Conservation (phyloP, 2,113 vertebrate genomes). For the Dinomys branickii region DNA sequence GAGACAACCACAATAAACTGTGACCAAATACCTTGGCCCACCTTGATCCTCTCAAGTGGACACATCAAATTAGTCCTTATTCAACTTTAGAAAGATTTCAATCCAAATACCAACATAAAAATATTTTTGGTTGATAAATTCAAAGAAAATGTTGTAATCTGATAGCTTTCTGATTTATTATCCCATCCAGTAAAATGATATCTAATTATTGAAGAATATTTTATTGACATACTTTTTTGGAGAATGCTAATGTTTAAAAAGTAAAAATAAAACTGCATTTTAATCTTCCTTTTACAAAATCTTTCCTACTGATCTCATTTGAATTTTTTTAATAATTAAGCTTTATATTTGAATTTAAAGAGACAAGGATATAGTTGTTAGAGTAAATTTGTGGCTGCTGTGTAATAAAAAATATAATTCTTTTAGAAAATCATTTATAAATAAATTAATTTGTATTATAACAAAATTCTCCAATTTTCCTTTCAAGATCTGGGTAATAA, state of each 20-base stretch:
- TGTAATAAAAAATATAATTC: background rate
- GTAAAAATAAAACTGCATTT: background rate
- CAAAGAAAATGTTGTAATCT: background rate
- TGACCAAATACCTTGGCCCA: background rate
- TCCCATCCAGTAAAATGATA: background rate
- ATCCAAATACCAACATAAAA: background rate
- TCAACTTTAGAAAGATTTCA: background rate
- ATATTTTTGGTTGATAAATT: background rate
- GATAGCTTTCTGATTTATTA: background rate
- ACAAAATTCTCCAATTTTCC: background rate
- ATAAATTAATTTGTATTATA: constrained; percentile 24
- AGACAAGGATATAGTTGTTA: background rate
- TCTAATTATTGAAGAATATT: background rate
- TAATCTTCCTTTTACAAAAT: background rate
- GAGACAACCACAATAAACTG: background rate
- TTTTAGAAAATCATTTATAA: constrained; percentile 2
- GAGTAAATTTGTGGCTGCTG: background rate
- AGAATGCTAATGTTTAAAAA: background rate
- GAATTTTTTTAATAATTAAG: background rate
- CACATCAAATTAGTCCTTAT: background rate
- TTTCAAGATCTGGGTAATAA: constrained; percentile 51
- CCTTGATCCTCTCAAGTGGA: background rate
- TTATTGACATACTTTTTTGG: background rate
- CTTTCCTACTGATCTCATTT: background rate
- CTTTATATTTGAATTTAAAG: background rate